Evolutionary conservation across 1,140 invertebrate species (phyloP).

Genomic region (Zaprionus ghesquierei): DNA sequence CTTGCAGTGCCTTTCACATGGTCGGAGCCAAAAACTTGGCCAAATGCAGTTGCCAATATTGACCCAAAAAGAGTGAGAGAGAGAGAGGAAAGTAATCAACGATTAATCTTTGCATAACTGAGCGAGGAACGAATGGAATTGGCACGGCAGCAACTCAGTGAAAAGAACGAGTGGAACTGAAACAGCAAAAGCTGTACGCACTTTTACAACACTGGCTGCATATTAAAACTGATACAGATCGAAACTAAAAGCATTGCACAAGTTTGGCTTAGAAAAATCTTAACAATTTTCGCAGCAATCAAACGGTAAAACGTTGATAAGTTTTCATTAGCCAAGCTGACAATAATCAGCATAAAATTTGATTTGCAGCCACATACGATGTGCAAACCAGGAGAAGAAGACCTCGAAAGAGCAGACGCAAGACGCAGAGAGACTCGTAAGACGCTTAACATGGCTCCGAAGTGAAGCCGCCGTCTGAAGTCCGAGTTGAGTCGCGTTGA

Average conservation of each 20-base stretch:
- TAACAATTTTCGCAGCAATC: not conserved
- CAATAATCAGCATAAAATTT: constrained; percentile 67
- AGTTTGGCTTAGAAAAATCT: not conserved
- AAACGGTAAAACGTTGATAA: constrained; percentile 13
- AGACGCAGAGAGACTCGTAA: not conserved
- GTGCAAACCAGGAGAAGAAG: constrained; percentile 1
- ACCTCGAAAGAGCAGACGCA: not conserved
- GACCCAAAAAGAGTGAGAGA: constrained; percentile 29
- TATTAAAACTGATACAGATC: not conserved
- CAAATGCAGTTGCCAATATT: constrained; percentile 35
- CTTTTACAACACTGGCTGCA: not conserved
- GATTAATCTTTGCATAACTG: constrained; percentile 24
- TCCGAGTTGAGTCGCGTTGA: constrained; percentile 51
- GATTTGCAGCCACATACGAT: constrained; percentile 31
- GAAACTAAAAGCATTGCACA: not conserved
- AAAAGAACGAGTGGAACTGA: not conserved
- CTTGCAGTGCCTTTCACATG: constrained; percentile 42
- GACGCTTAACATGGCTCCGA: not conserved
- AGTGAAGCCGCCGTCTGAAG: not conserved
- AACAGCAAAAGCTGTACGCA: not conserved
- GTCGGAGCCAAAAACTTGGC: constrained; percentile 17
- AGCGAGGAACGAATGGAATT: not conserved
- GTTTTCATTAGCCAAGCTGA: constrained; percentile 23
- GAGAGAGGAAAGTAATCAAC: constrained; percentile 6
- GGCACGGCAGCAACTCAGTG: not conserved